Percentiles rank a stretch among this genome's conserved stretches.
Evolutionary conservation across 2,113 vertebrate genomes (phyloP).

Genomic region (Eublepharis macularius): DNA sequence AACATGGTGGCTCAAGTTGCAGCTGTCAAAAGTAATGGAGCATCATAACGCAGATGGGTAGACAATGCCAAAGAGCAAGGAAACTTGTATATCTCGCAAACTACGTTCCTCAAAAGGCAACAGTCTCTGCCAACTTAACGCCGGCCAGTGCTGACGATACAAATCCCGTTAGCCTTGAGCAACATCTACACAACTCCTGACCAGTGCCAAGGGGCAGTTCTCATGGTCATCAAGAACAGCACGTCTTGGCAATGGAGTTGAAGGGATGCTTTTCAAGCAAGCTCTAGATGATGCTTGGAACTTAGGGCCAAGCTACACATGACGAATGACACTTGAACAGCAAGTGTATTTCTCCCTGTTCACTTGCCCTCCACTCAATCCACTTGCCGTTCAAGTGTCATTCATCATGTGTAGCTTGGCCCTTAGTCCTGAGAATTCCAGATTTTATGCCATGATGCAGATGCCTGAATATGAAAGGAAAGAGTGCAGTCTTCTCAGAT

Average conservation of each 20-base stretch:
- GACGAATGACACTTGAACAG: too few species aligned
- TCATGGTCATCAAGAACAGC: not conserved
- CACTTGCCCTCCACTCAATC: too few species aligned
- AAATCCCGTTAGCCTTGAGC: not conserved
- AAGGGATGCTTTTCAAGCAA: not conserved
- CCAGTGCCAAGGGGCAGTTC: not conserved
- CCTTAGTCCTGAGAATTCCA: not conserved
- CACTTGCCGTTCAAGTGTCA: too few species aligned
- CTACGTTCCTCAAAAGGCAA: not conserved
- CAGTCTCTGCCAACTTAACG: not conserved
- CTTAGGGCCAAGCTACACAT: too few species aligned
- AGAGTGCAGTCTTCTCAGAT: not conserved
- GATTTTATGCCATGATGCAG: not conserved
- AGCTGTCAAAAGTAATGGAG: not conserved
- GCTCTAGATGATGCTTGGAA: not conserved
- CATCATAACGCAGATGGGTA: not conserved
- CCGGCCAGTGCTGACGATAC: accelerated
- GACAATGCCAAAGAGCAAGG: not conserved
- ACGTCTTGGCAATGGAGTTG: not conserved
- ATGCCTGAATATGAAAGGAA: not conserved
- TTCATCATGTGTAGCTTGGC: too few species aligned
- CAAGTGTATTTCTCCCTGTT: too few species aligned
- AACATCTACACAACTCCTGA: not conserved
- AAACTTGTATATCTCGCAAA: not conserved
- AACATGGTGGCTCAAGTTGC: not conserved